These are phyloP conservation scores for Rhea pennata DNA, from an alignment of 2,113 vertebrate genomes.

Conservation along the genomic window DNA sequence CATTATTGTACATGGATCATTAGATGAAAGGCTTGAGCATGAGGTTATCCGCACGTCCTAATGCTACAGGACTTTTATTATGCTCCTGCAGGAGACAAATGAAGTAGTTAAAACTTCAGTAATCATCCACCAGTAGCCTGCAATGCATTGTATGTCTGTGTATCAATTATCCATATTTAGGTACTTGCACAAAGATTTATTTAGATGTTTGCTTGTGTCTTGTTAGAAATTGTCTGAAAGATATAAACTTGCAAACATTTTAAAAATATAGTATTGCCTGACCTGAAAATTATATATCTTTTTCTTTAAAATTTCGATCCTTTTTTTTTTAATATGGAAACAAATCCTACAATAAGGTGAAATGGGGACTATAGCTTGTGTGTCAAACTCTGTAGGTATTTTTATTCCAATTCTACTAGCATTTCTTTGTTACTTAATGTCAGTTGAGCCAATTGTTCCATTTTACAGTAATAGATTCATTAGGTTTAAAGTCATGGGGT, in stretches of 20 bases:
- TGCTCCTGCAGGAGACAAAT: not conserved
- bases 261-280: not conserved
- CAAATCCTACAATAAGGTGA: not conserved
- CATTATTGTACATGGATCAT: not conserved
- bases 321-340: not conserved
- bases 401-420: not conserved
- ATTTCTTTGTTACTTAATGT: not conserved
- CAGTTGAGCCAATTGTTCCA: not conserved
- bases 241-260: not conserved
- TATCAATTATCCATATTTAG: not conserved
- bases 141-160: not conserved
- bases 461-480: not conserved
- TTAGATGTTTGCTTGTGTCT: not conserved
- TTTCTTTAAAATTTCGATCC: not conserved
- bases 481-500: not conserved
- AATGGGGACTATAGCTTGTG: not conserved
- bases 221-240: not conserved
- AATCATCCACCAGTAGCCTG: not conserved
- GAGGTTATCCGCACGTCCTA: not conserved
- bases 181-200: not conserved
- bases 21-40: not conserved
- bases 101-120: not conserved
- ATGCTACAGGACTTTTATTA: not conserved
- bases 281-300: not conserved
- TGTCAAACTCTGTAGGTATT: not conserved